Percentiles rank a stretch among this genome's conserved stretches.
Conservation (phyloP, 2,888 invertebrate genomes). For the Stenodema calcarata region DNA sequence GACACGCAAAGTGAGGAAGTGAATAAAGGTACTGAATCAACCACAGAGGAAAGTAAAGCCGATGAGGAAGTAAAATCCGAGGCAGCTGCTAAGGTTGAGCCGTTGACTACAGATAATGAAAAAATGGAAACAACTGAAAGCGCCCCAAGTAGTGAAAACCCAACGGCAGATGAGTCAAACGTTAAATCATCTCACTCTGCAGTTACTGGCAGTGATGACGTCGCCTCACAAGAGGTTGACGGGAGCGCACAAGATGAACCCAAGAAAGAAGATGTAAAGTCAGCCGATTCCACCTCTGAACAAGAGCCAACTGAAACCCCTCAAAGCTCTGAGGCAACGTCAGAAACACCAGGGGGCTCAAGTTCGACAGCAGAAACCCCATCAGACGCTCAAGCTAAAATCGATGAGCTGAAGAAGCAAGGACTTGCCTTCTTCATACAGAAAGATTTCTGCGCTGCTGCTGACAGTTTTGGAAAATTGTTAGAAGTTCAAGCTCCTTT, state of each 20-base stretch:
- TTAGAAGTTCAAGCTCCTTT: constrained; percentile 55
- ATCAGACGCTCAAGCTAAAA: constrained; percentile 51
- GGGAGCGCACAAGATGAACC: background rate
- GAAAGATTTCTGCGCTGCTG: constrained; percentile 64
- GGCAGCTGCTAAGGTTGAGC: constrained; percentile 36
- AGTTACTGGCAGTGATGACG: background rate
- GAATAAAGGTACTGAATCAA: background rate
- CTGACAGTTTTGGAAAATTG: constrained; percentile 61
- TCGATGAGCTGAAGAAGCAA: constrained; percentile 36
- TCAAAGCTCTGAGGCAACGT: background rate
- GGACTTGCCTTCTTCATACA: constrained; percentile 15
- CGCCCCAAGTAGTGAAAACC: background rate
- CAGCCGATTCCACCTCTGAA: constrained; percentile 13
- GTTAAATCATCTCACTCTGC: background rate
- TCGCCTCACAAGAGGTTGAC: background rate
- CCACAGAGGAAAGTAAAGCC: background rate
- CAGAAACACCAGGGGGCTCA: background rate
- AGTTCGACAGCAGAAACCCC: constrained; percentile 21
- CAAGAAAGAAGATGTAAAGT: background rate
- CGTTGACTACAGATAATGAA: background rate
- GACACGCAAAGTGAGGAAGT: constrained; percentile 10
- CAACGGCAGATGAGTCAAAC: background rate
- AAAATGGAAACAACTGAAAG: background rate
- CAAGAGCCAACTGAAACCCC: background rate
- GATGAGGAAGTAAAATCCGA: constrained; percentile 39